phyloP scores from a whole-genome alignment of 2,797 vertebrate genomes.

The Notolabrus celidotus region DNA sequence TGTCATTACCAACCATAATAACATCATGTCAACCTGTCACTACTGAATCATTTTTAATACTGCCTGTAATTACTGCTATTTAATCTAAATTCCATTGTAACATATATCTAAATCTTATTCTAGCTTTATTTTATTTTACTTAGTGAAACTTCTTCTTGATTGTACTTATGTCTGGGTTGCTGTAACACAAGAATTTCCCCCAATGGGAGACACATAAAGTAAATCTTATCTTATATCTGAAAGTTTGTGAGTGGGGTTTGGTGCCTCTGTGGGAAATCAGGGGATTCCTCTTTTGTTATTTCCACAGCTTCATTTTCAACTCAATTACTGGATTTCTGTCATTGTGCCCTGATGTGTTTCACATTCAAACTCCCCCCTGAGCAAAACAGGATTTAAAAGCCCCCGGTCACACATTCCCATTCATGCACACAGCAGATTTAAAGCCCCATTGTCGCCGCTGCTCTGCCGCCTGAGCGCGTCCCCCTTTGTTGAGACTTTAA shows the following conservation, averaged over 20 bases:
- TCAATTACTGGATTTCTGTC: conserved; percentile 34
- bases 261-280: conserved; percentile 13
- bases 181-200: too few species aligned
- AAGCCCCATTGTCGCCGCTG: conserved; percentile 78
- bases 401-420: conserved; percentile 18
- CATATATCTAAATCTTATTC: too few species aligned
- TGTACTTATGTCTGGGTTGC: too few species aligned
- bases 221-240: neutral
- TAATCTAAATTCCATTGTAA: too few species aligned
- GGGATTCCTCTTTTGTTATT: conserved; percentile 31
- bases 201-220: too few species aligned
- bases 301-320: conserved; percentile 43
- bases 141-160: too few species aligned
- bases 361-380: conserved; percentile 62
- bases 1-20: too few species aligned
- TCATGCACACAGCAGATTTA: conserved; percentile 72
- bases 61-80: too few species aligned
- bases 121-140: too few species aligned
- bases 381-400: conserved; percentile 72
- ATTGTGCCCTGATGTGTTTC: conserved; percentile 39
- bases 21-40: too few species aligned
- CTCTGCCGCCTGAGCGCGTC: conserved; percentile 67
- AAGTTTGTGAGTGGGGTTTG: conserved; percentile 30
- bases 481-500: conserved; percentile 82
- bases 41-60: too few species aligned